Evolutionary conservation across 2,113 vertebrate genomes (phyloP).

Genomic region (Hippocampus mohnikei): DNA sequence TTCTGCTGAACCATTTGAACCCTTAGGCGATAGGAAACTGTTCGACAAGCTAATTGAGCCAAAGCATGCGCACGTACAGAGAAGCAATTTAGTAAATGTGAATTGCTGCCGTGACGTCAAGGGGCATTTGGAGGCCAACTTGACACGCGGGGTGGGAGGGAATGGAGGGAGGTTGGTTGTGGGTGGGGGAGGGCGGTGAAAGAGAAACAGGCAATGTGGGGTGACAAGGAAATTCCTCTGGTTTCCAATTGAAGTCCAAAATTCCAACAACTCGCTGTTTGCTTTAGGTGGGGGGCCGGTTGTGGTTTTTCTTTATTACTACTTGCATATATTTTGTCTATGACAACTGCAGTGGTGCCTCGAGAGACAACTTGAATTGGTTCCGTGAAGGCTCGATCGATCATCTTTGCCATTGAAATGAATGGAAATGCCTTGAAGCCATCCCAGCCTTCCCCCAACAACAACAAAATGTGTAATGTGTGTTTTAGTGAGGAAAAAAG

Average conservation of each 20-base stretch:
- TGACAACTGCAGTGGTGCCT: neutral
- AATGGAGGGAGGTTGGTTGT: slow-evolving; percentile 30
- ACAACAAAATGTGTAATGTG: too few relatives aligned
- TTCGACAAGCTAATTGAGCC: slow-evolving; percentile 32
- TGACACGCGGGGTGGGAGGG: slow-evolving; percentile 9
- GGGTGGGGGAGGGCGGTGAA: slow-evolving; percentile 31
- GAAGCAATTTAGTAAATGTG: slow-evolving; percentile 44
- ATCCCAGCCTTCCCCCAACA: too few relatives aligned
- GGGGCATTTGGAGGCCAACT: slow-evolving; percentile 29
- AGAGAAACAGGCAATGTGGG: slow-evolving; percentile 53
- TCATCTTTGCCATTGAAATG: too few relatives aligned
- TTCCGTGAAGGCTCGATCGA: too few relatives aligned
- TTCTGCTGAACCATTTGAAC: neutral
- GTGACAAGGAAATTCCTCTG: slow-evolving; percentile 70
- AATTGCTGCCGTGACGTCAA: slow-evolving; percentile 48
- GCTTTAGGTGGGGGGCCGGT: slow-evolving; percentile 22
- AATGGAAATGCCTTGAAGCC: too few relatives aligned
- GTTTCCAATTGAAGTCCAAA: slow-evolving; percentile 65
- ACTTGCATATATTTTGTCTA: neutral
- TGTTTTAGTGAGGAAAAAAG: too few relatives aligned
- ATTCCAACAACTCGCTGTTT: slow-evolving; percentile 54
- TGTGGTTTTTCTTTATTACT: slow-evolving; percentile 1
- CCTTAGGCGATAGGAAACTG: neutral
- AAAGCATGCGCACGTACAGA: slow-evolving; percentile 37
- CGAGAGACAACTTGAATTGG: too few relatives aligned